Conservation (phyloP, 2,797 vertebrate species). For the Alauda arvensis region DNA sequence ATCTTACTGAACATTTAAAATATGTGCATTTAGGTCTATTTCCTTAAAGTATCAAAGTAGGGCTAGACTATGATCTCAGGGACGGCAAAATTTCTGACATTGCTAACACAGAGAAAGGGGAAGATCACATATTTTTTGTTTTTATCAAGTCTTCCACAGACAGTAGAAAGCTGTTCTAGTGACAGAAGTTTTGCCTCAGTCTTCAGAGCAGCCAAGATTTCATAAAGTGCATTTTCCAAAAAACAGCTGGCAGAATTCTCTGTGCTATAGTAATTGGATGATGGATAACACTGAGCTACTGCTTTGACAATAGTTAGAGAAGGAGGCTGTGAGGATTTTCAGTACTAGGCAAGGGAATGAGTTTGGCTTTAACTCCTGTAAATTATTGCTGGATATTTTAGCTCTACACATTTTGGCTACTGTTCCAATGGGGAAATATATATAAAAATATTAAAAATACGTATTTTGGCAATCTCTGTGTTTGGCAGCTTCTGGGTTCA, state of each 20-base stretch:
- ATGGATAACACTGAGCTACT: neutral
- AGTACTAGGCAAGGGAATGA: neutral
- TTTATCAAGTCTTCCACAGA: neutral
- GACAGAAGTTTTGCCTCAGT: neutral
- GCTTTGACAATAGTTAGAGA: neutral
- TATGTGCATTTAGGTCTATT: neutral
- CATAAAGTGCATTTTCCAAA: neutral
- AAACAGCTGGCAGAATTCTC: conserved; percentile 11
- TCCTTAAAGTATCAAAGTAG: neutral
- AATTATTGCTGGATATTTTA: conserved; percentile 1
- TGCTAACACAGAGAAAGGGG: neutral
- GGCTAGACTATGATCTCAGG: neutral
- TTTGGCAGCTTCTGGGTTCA: neutral
- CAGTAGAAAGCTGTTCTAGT: neutral
- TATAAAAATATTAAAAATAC: neutral
- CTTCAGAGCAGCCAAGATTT: neutral
- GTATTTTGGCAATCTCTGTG: neutral
- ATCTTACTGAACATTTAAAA: neutral
- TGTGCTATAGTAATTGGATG: neutral
- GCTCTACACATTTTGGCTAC: neutral
- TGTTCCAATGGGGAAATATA: neutral
- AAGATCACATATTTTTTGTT: neutral
- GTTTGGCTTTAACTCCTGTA: neutral
- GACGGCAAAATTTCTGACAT: neutral
- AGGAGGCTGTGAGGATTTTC: neutral